Conservation (phyloP, 2,797 vertebrate genomes). For the Phataginus tetradactyla region DNA sequence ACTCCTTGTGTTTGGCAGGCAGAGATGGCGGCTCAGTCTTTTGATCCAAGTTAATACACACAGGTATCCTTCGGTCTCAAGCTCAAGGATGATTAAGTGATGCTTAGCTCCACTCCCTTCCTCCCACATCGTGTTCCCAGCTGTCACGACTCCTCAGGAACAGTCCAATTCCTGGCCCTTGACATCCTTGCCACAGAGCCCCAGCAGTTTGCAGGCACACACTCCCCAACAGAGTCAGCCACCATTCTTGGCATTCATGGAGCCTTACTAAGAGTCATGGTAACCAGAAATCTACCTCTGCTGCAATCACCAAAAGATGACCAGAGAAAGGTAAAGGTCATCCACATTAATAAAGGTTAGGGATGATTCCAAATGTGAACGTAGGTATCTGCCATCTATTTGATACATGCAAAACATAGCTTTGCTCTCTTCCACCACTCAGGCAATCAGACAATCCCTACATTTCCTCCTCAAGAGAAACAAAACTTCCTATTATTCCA, state of each 20-base stretch:
- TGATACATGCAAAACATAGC: background rate
- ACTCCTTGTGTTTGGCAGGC: background rate
- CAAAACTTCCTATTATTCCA: background rate
- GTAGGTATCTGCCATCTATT: background rate
- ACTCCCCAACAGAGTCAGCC: background rate
- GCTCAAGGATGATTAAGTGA: background rate
- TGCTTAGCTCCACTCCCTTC: background rate
- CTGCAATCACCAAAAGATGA: background rate
- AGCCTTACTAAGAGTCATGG: background rate
- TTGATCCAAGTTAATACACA: background rate
- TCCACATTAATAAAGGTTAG: background rate
- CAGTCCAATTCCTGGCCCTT: background rate
- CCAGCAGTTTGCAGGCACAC: background rate
- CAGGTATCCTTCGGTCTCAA: background rate
- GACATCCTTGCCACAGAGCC: background rate
- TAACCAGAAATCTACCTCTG: background rate
- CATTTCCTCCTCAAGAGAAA: background rate
- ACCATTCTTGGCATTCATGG: background rate
- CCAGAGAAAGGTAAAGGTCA: background rate
- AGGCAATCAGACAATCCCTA: background rate
- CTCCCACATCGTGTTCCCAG: background rate
- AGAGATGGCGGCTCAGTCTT: background rate
- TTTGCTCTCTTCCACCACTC: background rate
- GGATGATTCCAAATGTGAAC: background rate
- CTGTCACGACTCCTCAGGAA: background rate